Conservation (phyloP, 2,888 invertebrate genomes). For the Mechanitis messenoides region DNA sequence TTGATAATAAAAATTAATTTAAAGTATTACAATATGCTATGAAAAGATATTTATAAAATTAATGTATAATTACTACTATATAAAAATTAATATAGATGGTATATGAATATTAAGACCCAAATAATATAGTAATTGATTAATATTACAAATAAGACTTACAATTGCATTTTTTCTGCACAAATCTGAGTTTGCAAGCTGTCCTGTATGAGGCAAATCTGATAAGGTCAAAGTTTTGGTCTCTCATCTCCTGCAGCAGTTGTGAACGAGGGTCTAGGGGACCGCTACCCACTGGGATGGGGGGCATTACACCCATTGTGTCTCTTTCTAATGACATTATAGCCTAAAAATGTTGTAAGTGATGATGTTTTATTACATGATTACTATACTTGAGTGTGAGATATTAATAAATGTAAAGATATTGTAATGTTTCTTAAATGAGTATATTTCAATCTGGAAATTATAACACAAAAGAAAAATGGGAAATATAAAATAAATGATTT, state of each 20-base stretch:
- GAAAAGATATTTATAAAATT: neutral
- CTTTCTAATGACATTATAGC: constrained; percentile 62
- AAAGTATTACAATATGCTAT: neutral
- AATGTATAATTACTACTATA: neutral
- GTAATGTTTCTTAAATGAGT: neutral
- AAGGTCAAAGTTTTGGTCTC: constrained; percentile 94
- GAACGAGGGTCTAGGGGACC: constrained; percentile 80
- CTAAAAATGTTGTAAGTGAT: constrained; percentile 18
- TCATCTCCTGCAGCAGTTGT: constrained; percentile 88
- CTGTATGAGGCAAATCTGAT: constrained; percentile 98
- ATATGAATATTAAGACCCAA: neutral
- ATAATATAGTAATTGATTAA: neutral
- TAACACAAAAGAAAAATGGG: no score
- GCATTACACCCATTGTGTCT: constrained; percentile 53
- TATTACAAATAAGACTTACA: constrained; percentile 78
- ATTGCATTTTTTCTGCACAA: constrained; percentile 98
- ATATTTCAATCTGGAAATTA: neutral
- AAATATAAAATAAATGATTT: no score
- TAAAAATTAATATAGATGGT: neutral
- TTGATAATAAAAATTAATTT: no score
- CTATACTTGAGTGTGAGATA: neutral
- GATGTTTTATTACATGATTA: neutral
- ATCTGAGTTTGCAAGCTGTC: constrained; percentile 97
- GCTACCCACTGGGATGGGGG: constrained; percentile 37
- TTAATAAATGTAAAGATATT: neutral